A percentile compares a stretch with the other conserved stretches of the same genome.
These are phyloP conservation scores for Tetropium fuscum DNA, from an alignment of 2,888 invertebrate genomes.

Conservation along the genomic window DNA sequence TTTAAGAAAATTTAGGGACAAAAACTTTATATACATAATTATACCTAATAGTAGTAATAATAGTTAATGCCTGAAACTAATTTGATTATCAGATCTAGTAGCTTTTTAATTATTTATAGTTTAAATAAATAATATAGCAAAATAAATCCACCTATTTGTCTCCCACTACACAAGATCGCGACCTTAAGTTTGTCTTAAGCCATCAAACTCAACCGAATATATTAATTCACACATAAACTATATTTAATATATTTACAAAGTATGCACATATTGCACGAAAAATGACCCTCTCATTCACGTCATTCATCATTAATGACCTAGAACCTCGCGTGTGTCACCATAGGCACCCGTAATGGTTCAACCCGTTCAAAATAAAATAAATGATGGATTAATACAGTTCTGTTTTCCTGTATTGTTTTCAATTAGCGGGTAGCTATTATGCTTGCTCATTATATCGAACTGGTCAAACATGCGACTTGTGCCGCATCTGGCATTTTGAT, in stretches of 20 bases:
- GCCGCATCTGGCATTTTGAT: slow-evolving; percentile 13
- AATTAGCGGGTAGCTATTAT: slow-evolving; percentile 5
- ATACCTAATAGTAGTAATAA: too few relatives aligned
- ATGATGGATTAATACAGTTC: slow-evolving; percentile 5
- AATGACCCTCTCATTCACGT: not conserved
- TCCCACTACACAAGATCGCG: too few relatives aligned
- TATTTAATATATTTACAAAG: not conserved
- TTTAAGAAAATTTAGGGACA: too few relatives aligned
- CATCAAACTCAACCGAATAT: slow-evolving; percentile 31
- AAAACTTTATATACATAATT: too few relatives aligned
- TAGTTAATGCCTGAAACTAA: too few relatives aligned
- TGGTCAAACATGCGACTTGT: slow-evolving; percentile 8
- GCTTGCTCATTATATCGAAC: not conserved
- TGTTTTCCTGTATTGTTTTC: slow-evolving; percentile 1
- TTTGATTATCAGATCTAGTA: too few relatives aligned
- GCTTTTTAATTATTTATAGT: too few relatives aligned
- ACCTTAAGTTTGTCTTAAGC: too few relatives aligned
- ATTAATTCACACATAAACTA: not conserved
- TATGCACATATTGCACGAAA: not conserved
- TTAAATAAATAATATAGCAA: too few relatives aligned
- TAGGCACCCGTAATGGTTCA: slow-evolving; percentile 2
- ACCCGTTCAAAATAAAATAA: slow-evolving; percentile 7
- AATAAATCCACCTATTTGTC: too few relatives aligned
- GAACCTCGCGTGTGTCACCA: not conserved
- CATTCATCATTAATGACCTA: slow-evolving; percentile 5